These are phyloP conservation scores for Fragum whitleyi DNA, from an alignment of 2,888 invertebrate species.

Conservation along the genomic window DNA sequence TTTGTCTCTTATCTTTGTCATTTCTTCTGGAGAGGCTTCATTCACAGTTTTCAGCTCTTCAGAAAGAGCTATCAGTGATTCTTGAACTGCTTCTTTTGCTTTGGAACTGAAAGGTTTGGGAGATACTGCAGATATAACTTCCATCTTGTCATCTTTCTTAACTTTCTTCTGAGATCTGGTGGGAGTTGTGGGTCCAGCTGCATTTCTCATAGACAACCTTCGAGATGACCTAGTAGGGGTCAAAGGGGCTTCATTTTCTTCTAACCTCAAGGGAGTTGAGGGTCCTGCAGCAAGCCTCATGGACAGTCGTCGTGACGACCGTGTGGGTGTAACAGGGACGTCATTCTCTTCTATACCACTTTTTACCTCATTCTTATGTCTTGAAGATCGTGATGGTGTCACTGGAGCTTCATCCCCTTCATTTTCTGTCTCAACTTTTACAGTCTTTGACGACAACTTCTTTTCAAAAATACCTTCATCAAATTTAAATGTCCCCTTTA, in stretches of 20 bases:
- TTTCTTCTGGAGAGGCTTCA: constrained; percentile 32
- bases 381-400: constrained; percentile 52
- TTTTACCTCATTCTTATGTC: constrained; percentile 29
- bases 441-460: not conserved
- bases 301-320: constrained; percentile 32
- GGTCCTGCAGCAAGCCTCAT: not conserved
- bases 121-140: constrained; percentile 32
- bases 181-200: not conserved
- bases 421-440: constrained; percentile 6
- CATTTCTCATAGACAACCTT: not conserved
- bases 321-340: constrained; percentile 51
- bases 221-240: constrained; percentile 40
- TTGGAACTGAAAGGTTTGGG: constrained; percentile 43
- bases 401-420: constrained; percentile 31
- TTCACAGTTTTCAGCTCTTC: constrained; percentile 29
- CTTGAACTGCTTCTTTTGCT: constrained; percentile 56
- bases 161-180: not conserved
- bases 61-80: constrained; percentile 45
- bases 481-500: constrained; percentile 4
- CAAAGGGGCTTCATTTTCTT: not conserved
- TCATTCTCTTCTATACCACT: constrained; percentile 5
- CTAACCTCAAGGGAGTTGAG: constrained; percentile 26
- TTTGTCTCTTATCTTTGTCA: constrained; percentile 51
- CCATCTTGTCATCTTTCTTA: constrained; percentile 30
- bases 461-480: not conserved